Percentiles rank a stretch among this genome's conserved stretches.
Evolutionary conservation across 2,113 vertebrate species (phyloP).

Genomic region (Podiceps cristatus): DNA sequence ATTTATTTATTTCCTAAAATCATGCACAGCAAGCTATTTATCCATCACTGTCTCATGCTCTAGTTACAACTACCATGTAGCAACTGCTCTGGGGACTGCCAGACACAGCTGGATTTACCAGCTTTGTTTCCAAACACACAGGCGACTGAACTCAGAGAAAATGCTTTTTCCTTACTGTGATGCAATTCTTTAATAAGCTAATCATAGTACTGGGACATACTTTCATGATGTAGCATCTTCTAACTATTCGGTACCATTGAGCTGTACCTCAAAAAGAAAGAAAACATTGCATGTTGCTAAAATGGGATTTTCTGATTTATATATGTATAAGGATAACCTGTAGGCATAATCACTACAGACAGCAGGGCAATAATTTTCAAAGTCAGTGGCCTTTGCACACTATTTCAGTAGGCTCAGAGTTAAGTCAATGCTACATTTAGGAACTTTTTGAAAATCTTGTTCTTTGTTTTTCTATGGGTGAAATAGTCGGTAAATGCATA

Average conservation of each 20-base stretch:
- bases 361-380: background rate
- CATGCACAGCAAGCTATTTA: constrained; percentile 4
- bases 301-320: background rate
- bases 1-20: background rate
- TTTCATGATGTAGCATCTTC: background rate
- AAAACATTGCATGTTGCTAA: background rate
- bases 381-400: background rate
- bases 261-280: background rate
- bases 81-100: background rate
- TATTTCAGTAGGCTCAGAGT: background rate
- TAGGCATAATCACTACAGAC: background rate
- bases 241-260: background rate
- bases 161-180: background rate
- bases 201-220: background rate
- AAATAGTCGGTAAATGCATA: background rate
- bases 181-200: background rate
- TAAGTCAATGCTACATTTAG: background rate
- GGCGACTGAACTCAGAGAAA: background rate
- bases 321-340: background rate
- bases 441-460: background rate
- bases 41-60: background rate
- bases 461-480: background rate
- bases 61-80: background rate
- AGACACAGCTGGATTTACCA: background rate
- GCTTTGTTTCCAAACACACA: background rate